Conservation (phyloP, 2,113 vertebrate genomes). For the Corythornis vintsioides region DNA sequence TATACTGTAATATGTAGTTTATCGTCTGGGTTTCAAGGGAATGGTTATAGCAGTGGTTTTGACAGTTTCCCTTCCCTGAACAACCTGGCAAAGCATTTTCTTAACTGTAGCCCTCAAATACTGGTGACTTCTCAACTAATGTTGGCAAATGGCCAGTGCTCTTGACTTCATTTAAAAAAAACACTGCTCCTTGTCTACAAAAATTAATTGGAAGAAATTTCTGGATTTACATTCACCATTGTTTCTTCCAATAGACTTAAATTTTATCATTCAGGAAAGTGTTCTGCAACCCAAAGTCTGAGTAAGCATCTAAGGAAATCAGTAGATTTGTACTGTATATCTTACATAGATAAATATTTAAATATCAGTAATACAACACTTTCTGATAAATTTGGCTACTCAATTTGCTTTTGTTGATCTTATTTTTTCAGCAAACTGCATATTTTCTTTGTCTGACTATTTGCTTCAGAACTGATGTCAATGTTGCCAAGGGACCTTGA, state of each 20-base stretch:
- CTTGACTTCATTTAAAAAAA: not conserved
- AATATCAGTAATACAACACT: not conserved
- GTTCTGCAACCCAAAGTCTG: not conserved
- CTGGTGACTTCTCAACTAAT: not conserved
- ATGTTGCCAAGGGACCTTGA: slow-evolving; percentile 22
- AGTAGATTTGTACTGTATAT: not conserved
- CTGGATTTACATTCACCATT: not conserved
- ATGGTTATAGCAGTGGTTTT: not conserved
- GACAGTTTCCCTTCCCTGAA: not conserved
- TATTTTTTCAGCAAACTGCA: not conserved
- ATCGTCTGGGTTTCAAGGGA: not conserved
- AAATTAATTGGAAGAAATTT: not conserved
- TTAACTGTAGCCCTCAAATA: not conserved
- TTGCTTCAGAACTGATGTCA: not conserved
- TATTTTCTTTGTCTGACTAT: not conserved
- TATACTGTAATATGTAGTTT: not conserved
- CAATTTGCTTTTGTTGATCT: not conserved
- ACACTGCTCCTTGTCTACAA: not conserved
- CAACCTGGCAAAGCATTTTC: not conserved
- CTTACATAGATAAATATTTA: not conserved
- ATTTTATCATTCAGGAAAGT: not conserved
- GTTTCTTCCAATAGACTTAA: not conserved
- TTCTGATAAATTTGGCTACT: not conserved
- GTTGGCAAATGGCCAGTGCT: not conserved
- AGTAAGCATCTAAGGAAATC: not conserved